Conservation (phyloP, 2,113 vertebrate species). For the Eulemur rufifrons region DNA sequence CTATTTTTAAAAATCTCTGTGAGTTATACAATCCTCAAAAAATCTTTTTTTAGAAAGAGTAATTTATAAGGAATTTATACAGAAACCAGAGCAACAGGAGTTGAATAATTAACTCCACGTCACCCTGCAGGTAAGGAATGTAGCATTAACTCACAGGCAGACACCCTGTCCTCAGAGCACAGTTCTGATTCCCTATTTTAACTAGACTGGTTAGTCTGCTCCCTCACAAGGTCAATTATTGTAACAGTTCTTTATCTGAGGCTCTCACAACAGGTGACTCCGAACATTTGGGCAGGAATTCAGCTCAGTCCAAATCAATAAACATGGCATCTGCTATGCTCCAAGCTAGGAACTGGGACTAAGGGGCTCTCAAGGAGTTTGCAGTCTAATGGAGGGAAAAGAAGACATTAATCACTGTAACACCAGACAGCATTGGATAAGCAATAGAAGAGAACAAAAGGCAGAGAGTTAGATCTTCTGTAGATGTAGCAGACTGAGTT, state of each 20-base stretch:
- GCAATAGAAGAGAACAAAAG: neutral
- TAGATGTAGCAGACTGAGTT: neutral
- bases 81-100: neutral
- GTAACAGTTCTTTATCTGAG: neutral
- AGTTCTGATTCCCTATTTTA: neutral
- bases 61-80: neutral
- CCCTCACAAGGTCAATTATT: neutral
- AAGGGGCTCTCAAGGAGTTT: neutral
- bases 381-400: neutral
- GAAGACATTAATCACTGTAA: no score
- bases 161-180: neutral
- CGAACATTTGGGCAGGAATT: neutral
- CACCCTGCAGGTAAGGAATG: neutral
- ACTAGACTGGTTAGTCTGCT: neutral
- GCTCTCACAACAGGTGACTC: neutral
- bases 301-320: neutral
- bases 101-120: neutral
- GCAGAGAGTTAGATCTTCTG: neutral
- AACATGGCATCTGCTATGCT: neutral
- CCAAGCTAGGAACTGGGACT: neutral
- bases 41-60: neutral
- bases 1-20: neutral
- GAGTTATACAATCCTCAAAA: neutral
- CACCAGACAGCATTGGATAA: neutral
- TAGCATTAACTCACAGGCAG: neutral